These are phyloP conservation scores for Lasioglossum pauxillum DNA, from an alignment of 2,888 invertebrate genomes.

Conservation along the genomic window DNA sequence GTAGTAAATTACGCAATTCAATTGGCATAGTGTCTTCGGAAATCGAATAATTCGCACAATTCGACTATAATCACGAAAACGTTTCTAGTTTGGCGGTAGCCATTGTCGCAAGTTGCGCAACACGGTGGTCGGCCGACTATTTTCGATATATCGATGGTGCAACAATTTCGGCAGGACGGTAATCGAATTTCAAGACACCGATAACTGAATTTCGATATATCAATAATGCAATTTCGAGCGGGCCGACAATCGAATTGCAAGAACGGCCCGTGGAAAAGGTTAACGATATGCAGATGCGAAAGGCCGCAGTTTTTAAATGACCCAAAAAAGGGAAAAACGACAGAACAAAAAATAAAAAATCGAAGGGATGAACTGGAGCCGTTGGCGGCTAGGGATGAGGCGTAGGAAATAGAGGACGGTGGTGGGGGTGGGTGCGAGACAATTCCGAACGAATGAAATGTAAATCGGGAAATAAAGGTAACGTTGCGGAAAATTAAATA, in stretches of 20 bases:
- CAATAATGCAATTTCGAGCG: conserved; percentile 46
- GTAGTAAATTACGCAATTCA: too few relatives aligned
- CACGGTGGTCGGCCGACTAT: conserved; percentile 12
- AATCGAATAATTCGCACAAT: background rate
- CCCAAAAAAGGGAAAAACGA: conserved; percentile 42
- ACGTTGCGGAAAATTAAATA: conserved; percentile 83
- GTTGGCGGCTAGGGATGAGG: background rate
- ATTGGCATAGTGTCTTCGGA: background rate
- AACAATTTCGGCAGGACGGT: conserved; percentile 14
- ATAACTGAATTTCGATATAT: conserved; percentile 50
- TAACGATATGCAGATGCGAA: conserved; percentile 81
- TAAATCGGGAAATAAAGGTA: conserved; percentile 82
- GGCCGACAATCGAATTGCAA: conserved; percentile 48
- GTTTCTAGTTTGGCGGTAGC: background rate
- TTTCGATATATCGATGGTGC: conserved; percentile 4
- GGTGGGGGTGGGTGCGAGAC: conserved; percentile 63
- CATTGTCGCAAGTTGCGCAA: background rate
- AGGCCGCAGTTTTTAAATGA: conserved; percentile 78
- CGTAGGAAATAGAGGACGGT: background rate
- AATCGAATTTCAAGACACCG: conserved; percentile 50
- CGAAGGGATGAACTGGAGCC: conserved; percentile 53
- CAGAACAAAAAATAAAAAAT: background rate
- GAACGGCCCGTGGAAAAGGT: conserved; percentile 69
- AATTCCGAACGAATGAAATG: conserved; percentile 81
- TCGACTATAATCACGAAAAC: background rate